phyloP scores from a whole-genome alignment of 1,140 invertebrate genomes.

The Drepana arcuata region DNA sequence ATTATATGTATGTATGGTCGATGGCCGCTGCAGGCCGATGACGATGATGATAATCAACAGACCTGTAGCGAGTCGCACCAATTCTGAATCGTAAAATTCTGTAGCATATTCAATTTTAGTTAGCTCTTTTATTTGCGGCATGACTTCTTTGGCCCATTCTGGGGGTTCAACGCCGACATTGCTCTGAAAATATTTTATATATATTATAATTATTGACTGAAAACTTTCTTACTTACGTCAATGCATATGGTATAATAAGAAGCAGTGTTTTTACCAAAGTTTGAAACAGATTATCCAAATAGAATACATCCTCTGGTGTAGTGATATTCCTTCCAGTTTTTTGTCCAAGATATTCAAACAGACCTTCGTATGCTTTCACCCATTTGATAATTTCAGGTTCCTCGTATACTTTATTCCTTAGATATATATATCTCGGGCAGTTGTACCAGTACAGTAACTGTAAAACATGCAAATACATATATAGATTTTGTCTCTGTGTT shows the following conservation, averaged over 20 bases:
- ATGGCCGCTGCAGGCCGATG: too few relatives aligned
- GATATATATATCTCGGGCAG: constrained; percentile 65
- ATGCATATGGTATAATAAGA: too few relatives aligned
- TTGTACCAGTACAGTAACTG: constrained; percentile 69
- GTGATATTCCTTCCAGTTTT: constrained; percentile 57
- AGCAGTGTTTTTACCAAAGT: too few relatives aligned
- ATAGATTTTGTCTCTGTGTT: too few relatives aligned
- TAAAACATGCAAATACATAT: too few relatives aligned
- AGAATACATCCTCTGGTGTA: constrained; percentile 63
- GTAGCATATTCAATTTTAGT: constrained; percentile 65
- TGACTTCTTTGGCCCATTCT: constrained; percentile 59
- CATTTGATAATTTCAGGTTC: constrained; percentile 37
- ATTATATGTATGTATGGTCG: too few relatives aligned
- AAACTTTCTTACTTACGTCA: too few relatives aligned
- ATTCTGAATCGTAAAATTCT: constrained; percentile 52
- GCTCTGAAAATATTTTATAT: constrained; percentile 32
- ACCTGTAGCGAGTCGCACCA: constrained; percentile 63
- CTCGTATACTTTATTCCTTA: constrained; percentile 56
- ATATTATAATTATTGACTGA: too few relatives aligned
- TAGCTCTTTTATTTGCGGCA: constrained; percentile 63
- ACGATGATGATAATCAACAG: too few relatives aligned
- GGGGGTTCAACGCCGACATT: constrained; percentile 59
- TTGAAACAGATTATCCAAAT: constrained; percentile 69
- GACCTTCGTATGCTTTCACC: constrained; percentile 35
- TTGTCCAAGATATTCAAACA: constrained; percentile 47